These are phyloP conservation scores for Pelodiscus sinensis DNA, from an alignment of 2,113 vertebrate species.

Conservation along the genomic window DNA sequence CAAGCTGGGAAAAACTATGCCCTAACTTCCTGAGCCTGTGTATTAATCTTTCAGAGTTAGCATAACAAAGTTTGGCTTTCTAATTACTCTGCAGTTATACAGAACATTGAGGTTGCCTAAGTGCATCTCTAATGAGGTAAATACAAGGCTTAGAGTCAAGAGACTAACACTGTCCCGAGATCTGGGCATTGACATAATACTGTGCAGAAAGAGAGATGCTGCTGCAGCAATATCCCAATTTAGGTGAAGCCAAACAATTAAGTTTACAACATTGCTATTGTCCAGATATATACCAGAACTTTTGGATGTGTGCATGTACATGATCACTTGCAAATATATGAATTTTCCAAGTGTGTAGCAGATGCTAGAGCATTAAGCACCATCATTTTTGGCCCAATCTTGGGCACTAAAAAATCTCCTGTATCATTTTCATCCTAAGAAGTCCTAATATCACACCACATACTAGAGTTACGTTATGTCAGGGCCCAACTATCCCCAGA, in stretches of 20 bases:
- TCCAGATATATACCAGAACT: slow-evolving; percentile 20
- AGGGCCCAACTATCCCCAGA: rapidly evolving
- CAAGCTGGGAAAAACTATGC: neutral
- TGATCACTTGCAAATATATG: slow-evolving; percentile 11
- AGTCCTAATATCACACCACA: neutral
- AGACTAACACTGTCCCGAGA: neutral
- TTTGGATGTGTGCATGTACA: slow-evolving; percentile 20
- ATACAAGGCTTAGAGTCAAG: rapidly evolving
- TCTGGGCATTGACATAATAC: neutral
- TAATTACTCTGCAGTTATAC: neutral
- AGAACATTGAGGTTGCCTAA: neutral
- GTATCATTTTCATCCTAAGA: neutral
- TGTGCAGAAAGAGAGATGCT: neutral
- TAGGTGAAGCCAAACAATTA: slow-evolving; percentile 12
- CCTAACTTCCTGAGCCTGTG: neutral
- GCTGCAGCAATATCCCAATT: neutral
- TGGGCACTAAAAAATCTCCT: neutral
- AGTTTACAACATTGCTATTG: slow-evolving; percentile 21
- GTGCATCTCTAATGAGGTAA: neutral
- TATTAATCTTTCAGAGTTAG: neutral
- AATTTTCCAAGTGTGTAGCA: slow-evolving; percentile 5
- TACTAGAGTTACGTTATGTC: neutral
- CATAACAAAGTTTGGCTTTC: slow-evolving; percentile 20
- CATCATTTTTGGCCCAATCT: neutral
- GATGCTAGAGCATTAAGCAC: neutral